A percentile compares a stretch with the other conserved stretches of the same genome.
phyloP scores from a whole-genome alignment of 2,113 vertebrate genomes.

The Sminthopsis crassicaudata region DNA sequence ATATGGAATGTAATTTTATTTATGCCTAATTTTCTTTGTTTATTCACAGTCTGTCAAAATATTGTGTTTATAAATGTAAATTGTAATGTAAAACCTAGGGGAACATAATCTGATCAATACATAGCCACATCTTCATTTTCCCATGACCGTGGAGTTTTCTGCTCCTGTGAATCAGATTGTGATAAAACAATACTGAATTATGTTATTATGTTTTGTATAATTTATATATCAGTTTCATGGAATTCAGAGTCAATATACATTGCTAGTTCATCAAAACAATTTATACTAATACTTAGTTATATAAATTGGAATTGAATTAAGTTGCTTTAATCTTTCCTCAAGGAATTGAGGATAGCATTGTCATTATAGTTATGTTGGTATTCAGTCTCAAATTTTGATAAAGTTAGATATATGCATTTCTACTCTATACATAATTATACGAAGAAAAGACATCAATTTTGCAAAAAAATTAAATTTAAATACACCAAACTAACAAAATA shows the following conservation, averaged over 20 bases:
- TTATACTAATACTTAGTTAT: conserved; percentile 60
- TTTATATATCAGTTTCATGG: neutral
- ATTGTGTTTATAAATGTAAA: conserved; percentile 29
- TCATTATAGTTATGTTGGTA: conserved; percentile 69
- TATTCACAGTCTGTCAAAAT: conserved; percentile 38
- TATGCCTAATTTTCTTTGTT: conserved; percentile 23
- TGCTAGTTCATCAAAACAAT: conserved; percentile 75
- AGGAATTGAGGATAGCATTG: conserved; percentile 73
- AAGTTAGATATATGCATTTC: conserved; percentile 60
- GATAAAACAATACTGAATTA: conserved; percentile 54
- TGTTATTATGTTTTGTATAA: neutral
- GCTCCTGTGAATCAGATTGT: conserved; percentile 57
- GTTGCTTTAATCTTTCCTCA: conserved; percentile 65
- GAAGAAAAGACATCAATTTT: conserved; percentile 23
- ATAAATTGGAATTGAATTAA: conserved; percentile 73
- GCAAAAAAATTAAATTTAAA: conserved; percentile 15
- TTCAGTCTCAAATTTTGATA: conserved; percentile 67
- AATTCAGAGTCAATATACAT: conserved; percentile 60
- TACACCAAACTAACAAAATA: neutral
- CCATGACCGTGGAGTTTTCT: conserved; percentile 62
- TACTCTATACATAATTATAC: conserved; percentile 42
- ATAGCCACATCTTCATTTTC: conserved; percentile 66
- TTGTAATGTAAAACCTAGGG: conserved; percentile 56
- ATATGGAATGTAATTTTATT: neutral
- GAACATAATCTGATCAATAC: conserved; percentile 57